Evolutionary conservation across 2,888 invertebrate species (phyloP).

Genomic region (Synanthedon vespiformis): DNA sequence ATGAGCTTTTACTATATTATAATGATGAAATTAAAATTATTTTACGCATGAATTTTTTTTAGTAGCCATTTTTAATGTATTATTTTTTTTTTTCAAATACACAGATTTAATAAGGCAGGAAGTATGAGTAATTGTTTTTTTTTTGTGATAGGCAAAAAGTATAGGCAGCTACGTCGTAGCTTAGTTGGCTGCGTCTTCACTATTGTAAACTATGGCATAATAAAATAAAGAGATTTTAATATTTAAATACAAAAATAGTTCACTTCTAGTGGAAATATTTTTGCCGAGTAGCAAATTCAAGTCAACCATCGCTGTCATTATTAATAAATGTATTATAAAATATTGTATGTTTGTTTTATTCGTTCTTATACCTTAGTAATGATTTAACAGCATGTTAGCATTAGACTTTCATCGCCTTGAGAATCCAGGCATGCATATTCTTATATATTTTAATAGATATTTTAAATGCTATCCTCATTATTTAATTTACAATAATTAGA

Average conservation of each 20-base stretch:
- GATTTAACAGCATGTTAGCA: background rate
- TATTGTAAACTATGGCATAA: conserved; percentile 57
- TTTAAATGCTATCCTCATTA: too few species aligned
- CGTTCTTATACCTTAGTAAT: background rate
- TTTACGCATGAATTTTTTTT: conserved; percentile 40
- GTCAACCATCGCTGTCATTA: conserved; percentile 70
- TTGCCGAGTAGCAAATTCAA: conserved; percentile 68
- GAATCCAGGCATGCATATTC: too few species aligned
- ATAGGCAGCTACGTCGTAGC: conserved; percentile 62
- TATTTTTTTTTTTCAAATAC: too few species aligned
- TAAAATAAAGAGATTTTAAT: conserved; percentile 63
- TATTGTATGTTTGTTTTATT: conserved; percentile 10
- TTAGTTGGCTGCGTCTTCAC: conserved; percentile 54
- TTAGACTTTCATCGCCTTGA: too few species aligned
- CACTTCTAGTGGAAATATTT: conserved; percentile 68
- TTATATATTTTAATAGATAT: too few species aligned
- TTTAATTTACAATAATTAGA: too few species aligned
- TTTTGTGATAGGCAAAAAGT: conserved; percentile 44
- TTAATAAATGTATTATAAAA: conserved; percentile 69
- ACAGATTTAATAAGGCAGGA: conserved; percentile 25
- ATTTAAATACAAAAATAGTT: conserved; percentile 62
- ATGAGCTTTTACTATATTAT: conserved; percentile 40
- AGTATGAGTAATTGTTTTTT: conserved; percentile 50
- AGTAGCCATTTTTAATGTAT: conserved; percentile 46
- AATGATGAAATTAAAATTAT: conserved; percentile 35